These are phyloP conservation scores for Neoscelio sp. DNA, from an alignment of 2,888 invertebrate genomes.

Conservation along the genomic window DNA sequence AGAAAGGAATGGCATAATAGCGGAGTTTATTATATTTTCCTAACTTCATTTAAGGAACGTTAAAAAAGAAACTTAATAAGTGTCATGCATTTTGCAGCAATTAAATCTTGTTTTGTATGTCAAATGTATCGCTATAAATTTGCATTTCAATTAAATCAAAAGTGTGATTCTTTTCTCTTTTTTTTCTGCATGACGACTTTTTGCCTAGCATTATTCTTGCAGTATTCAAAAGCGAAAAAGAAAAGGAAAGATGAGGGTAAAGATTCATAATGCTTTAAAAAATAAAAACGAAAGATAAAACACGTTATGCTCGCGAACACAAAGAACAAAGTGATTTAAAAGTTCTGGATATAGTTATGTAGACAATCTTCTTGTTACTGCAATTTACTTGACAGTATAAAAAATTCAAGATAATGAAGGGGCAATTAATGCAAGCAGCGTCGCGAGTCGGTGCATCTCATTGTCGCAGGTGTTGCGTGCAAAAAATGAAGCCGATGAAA, in stretches of 20 bases:
- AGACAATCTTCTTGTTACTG: conserved; percentile 8
- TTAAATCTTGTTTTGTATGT: no score
- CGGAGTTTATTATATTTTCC: conserved; percentile 10
- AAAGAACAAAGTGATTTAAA: conserved; percentile 6
- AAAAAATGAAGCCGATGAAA: conserved; percentile 3
- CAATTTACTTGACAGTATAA: conserved; percentile 4
- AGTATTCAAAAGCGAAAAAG: background rate
- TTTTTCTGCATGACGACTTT: no score
- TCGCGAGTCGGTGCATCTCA: conserved; percentile 11
- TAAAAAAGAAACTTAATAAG: background rate
- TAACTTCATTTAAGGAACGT: conserved; percentile 5
- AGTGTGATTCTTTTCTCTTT: no score
- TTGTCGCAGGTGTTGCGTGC: background rate
- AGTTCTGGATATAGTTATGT: conserved; percentile 6
- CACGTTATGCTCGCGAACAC: background rate
- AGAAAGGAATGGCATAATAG: conserved; percentile 6
- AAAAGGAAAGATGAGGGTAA: background rate
- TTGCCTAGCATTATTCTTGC: no score
- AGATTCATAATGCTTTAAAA: background rate
- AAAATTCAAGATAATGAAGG: conserved; percentile 7
- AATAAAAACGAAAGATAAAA: background rate
- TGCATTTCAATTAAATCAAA: background rate
- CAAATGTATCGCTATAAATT: background rate
- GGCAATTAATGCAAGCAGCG: conserved; percentile 11
- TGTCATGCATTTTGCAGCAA: background rate